phyloP scores from a whole-genome alignment of 2,888 invertebrate genomes.

The Melanostoma scalare region DNA sequence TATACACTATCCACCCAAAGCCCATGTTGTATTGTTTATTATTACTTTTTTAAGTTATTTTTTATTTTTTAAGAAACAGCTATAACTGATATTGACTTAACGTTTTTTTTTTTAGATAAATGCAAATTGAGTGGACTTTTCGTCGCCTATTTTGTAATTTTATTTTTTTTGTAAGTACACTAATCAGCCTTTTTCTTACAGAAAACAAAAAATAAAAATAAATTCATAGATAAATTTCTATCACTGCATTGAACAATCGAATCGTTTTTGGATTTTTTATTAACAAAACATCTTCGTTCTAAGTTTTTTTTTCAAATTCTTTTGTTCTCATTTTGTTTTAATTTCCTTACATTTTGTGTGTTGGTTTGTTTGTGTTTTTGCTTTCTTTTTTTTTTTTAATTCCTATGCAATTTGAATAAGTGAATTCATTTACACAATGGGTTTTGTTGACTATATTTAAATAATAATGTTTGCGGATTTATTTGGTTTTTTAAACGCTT shows the following conservation, averaged over 20 bases:
- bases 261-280: constrained; percentile 51
- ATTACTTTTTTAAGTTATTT: constrained; percentile 8
- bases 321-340: constrained; percentile 48
- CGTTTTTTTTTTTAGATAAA: not conserved
- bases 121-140: constrained; percentile 24
- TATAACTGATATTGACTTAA: constrained; percentile 16
- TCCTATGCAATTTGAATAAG: constrained; percentile 68
- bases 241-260: constrained; percentile 31
- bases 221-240: constrained; percentile 24
- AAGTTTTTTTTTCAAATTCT: constrained; percentile 74
- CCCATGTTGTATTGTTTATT: constrained; percentile 16
- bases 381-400: too few relatives aligned
- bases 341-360: constrained; percentile 50
- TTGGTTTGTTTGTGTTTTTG: constrained; percentile 22
- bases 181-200: constrained; percentile 69
- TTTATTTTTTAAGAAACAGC: constrained; percentile 16
- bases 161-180: constrained; percentile 48
- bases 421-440: constrained; percentile 70
- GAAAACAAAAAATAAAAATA: constrained; percentile 39
- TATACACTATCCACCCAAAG: constrained; percentile 50
- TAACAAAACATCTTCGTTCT: constrained; percentile 42
- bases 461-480: not conserved
- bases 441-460: constrained; percentile 12
- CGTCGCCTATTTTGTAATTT: constrained; percentile 19
- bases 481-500: constrained; percentile 72